These are phyloP conservation scores for Nycticebus coucang DNA, from an alignment of 2,113 vertebrate species.

Conservation along the genomic window DNA sequence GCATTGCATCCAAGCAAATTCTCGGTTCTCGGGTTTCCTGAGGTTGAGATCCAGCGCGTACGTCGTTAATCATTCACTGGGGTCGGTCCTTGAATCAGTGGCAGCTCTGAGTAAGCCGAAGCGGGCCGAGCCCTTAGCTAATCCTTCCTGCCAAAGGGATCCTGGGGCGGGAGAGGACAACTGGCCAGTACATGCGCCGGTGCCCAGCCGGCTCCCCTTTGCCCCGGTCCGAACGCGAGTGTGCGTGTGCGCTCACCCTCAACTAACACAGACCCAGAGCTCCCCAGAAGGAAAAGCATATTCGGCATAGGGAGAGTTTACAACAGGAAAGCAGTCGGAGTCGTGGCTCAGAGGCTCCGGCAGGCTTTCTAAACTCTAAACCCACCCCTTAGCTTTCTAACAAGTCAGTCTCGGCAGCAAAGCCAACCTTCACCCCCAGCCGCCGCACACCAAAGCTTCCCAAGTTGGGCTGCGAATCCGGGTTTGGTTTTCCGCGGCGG, in stretches of 20 bases:
- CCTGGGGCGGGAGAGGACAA: constrained; percentile 32
- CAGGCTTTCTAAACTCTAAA: background rate
- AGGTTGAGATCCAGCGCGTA: constrained; percentile 50
- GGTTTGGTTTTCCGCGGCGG: background rate
- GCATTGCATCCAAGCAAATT: constrained; percentile 36
- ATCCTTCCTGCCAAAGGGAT: constrained; percentile 61
- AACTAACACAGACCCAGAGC: background rate
- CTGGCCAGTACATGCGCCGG: constrained; percentile 9
- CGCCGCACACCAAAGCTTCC: background rate
- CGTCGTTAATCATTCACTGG: constrained; percentile 77
- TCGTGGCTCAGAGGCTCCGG: background rate
- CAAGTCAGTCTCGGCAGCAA: background rate
- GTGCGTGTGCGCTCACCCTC: background rate
- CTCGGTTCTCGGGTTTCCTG: constrained; percentile 71
- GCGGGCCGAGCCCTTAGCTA: background rate
- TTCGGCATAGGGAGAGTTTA: background rate
- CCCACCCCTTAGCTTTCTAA: background rate
- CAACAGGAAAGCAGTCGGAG: background rate
- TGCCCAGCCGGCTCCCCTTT: background rate
- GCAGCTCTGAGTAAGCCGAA: constrained; percentile 44
- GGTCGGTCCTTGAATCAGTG: constrained; percentile 41
- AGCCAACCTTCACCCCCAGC: background rate
- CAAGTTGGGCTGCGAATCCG: constrained; percentile 4
- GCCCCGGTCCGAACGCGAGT: background rate
- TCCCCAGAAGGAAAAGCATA: background rate